Evolutionary conservation across 2,888 invertebrate species (phyloP), one percentile per base, ranked within the genome.

Genomic region (Acleris emargana): DNA sequence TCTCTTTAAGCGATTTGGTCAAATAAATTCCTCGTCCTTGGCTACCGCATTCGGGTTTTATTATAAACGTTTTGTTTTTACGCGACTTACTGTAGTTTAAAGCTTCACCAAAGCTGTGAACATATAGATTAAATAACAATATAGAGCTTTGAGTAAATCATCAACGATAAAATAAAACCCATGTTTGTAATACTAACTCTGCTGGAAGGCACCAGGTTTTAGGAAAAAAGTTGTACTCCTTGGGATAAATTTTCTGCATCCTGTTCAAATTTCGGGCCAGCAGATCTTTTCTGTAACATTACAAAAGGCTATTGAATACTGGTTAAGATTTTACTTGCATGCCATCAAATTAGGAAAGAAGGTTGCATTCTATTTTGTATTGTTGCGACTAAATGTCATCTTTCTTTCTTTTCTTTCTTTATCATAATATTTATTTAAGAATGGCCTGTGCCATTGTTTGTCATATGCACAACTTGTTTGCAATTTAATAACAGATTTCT

Each of bases 131-230:
- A 57, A 7, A 20, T 60, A 4, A 58, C 4, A 16, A 38, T 13
- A 13, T 38, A 38, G 13, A 38, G 3, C 4, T 4, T 38, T 11
- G 38, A 38, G 38, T 3, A 11, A 38, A 38, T 38, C 38, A 38
- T 38, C 13, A 38, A 38, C 13, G 4, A 38, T 38, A 13, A 38
- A 13, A 38, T 3, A 38, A 38, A 13, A 13, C 38, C 13, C 13
- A 38, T 13, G 13, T 13, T 38, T 13, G 3, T 38, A 13, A 50
- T 55, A 93, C 95, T 94, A 91, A 97, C 97, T 98, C 97, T 20
- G 97, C 96, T 28, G 98, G 98, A 72, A 98, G 94, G 84, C 97
- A 97, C 98, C 98, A 98, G 9, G 98, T 97, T 90, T 96, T 97
- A 1, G 98, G 98, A 83, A 97, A 98, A 82, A 98, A 97, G 80